phyloP scores from a whole-genome alignment of 2,797 vertebrate genomes.

The Epinephelus awoara region DNA sequence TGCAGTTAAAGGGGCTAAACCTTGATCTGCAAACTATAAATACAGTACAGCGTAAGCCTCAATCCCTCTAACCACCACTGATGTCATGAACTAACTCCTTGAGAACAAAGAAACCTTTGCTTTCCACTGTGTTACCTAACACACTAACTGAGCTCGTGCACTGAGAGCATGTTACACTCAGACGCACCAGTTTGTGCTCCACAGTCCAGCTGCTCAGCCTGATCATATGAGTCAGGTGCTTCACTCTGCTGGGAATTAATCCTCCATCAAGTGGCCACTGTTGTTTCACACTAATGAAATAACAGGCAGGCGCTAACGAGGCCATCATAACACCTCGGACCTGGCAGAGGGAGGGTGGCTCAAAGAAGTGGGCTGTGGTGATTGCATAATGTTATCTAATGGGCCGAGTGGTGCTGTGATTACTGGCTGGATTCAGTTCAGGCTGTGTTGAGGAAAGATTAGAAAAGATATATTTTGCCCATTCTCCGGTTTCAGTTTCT shows the following conservation, averaged over 20 bases:
- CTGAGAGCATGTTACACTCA: background rate
- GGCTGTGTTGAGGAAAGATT: constrained; percentile 3
- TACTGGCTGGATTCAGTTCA: constrained; percentile 11
- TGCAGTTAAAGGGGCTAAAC: constrained; percentile 33
- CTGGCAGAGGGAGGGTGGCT: background rate
- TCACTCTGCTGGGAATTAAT: constrained; percentile 52
- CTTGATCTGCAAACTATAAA: constrained; percentile 44
- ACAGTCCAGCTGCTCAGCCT: constrained; percentile 50
- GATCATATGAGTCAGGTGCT: constrained; percentile 68
- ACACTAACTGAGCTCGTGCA: background rate
- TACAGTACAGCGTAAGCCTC: constrained; percentile 23
- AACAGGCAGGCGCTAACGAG: constrained; percentile 44
- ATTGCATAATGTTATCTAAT: constrained; percentile 46
- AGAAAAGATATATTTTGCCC: too few relatives aligned
- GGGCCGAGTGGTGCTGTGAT: background rate
- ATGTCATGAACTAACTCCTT: constrained; percentile 45
- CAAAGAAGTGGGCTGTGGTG: background rate
- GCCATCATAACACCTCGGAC: constrained; percentile 29
- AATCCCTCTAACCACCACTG: constrained; percentile 34
- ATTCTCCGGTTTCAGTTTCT: too few relatives aligned
- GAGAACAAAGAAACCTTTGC: constrained; percentile 64
- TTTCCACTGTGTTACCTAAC: constrained; percentile 48
- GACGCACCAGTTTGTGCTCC: constrained; percentile 30
- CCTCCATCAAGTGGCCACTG: constrained; percentile 49
- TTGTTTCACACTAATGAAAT: constrained; percentile 60